Evolutionary conservation across 2,113 vertebrate genomes (phyloP), one percentile per base, ranked within the genome.

Genomic region (Ictidomys tridecemlineatus): DNA sequence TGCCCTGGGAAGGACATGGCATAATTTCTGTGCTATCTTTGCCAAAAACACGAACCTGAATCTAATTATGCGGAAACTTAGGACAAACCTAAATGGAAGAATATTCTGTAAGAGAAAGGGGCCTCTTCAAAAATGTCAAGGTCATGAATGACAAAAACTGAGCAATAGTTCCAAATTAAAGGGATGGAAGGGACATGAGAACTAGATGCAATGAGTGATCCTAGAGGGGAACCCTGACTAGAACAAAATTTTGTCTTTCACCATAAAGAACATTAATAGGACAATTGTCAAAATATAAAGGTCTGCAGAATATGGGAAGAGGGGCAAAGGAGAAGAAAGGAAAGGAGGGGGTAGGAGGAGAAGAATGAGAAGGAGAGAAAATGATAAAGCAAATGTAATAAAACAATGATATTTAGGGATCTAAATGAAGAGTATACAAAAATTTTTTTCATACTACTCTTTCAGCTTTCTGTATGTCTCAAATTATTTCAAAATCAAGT

Each of bases 101-200:
- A 73, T 4, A 56, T 39, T 80, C 65, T 61, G 18, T 42, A 85
- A 94, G 56, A 78, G 34, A 73, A 73, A 91, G 51, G 65, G n/a
- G 11, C 32, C 56, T 58, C 18, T 58, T 58, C 56, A 58, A 58
- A 58, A 58, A 58, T 20, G 56, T 58, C 56, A 22, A 58, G 63
- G 20, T 70, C 37, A 48, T 16, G 53, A 74, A 61, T 53, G 42
- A 84, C 16, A 70, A 51, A 79, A 24, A 53, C 67, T 45, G 37
- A 84, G 42, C n/a, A 72, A 78, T 32, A 61, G 17, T 67, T 88
- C 26, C n/a, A 63, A 91, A 86, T 83, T 91, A 88, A 93, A 96
- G 22, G 76, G 4, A 56, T 61, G 42, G 63, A 70, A 73, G 28
- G 63, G 72, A 63, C 24, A 77, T 77, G 10, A 61, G 72, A 78